Base-by-base conservation (phyloP, 2,113 vertebrate genomes). In the Polyodon spathula region DNA sequence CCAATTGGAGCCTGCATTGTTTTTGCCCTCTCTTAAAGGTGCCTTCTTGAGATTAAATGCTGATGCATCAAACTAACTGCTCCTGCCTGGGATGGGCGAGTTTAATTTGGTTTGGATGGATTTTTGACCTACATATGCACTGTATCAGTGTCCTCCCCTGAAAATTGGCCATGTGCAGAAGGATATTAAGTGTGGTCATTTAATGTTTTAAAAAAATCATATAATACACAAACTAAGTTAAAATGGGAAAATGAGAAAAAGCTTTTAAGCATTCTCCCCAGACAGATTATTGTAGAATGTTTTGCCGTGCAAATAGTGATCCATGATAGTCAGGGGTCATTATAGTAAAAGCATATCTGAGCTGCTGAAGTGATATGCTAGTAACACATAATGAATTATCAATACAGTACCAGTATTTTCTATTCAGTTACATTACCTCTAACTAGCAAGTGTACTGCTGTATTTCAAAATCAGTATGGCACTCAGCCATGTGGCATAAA, bases 171-270 rank as follows among this genome's bases (percentile, higher is more conserved):
- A 81, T 70, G 72, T 78, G 81, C 79, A 86, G 70, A 61, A 79
- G 80, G 86, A 87, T 85, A 89, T 87, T 86, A 88, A 87, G 81
- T 80, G 84, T 73, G 76, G 76, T 77, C 84, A 84, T 88, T 90
- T 88, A 87, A 88, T 87, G 86, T 88, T 86, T 86, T 87, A 88
- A 85, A 39, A 10, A 50, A 42, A 78, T 76, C 78, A 71, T 81
- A 87, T 86, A 87, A 89, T 85, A 89, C 86, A 89, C 50, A 84
- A 83, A 84, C 86, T 86, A 88, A 88, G 83, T 87, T 86, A 88
- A 86, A 82, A 77, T 76, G 79, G 81, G 84, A 84, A 86, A 82
- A 87, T 84, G 83, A 85, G 86, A 81, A 79, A 84, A 88, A 83
- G 86, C 85, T 89, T 88, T 90, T 88, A 89, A 87, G 85, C 78